These are phyloP conservation scores for Ptilorrhoa leucosticta DNA, from an alignment of 2,113 vertebrate species.

Conservation along the genomic window DNA sequence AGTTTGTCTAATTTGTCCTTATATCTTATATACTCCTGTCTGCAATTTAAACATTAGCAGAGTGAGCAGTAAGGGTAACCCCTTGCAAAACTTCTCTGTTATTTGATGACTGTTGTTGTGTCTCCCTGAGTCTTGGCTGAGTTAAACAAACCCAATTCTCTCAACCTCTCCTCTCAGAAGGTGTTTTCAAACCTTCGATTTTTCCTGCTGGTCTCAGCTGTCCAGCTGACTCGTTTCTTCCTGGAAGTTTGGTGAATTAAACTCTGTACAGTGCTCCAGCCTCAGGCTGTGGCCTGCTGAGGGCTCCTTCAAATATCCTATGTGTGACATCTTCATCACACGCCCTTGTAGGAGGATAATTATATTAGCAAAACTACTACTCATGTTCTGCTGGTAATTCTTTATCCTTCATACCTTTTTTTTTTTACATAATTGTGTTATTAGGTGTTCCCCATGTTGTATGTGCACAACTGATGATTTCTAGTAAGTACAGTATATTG, in stretches of 20 bases:
- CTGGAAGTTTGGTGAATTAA: background rate
- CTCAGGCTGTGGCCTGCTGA: background rate
- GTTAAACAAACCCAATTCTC: background rate
- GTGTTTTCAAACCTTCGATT: background rate
- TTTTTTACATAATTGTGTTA: background rate
- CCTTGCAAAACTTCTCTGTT: background rate
- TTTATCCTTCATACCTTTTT: background rate
- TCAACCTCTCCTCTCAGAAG: background rate
- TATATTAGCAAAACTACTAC: background rate
- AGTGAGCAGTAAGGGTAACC: background rate
- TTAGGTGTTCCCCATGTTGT: background rate
- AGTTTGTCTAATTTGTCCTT: background rate
- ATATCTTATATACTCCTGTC: background rate
- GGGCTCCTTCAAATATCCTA: background rate
- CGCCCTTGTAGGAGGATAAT: background rate
- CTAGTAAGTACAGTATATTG: background rate
- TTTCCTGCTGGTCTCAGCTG: background rate
- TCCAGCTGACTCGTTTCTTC: background rate
- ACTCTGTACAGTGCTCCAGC: background rate
- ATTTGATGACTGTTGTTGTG: background rate
- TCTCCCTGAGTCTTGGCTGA: background rate
- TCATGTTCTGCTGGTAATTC: background rate
- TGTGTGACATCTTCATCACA: background rate
- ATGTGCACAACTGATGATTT: background rate
- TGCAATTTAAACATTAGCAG: background rate